Base-by-base conservation (phyloP, 2,888 invertebrate genomes). In the Cheilosia urbana region DNA sequence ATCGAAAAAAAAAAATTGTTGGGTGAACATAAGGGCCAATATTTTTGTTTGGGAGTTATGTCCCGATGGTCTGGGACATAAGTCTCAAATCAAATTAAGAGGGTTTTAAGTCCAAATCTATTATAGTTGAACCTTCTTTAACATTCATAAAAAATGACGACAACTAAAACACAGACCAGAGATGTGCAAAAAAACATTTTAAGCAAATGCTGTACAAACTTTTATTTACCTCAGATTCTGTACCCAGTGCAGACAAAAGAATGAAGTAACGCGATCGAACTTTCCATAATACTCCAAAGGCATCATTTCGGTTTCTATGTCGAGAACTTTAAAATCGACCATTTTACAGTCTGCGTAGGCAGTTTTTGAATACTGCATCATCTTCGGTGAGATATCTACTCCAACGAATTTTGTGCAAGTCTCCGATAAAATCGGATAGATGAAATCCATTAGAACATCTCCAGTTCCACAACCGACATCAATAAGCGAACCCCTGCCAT, bases 201-300 rank as follows among this genome's bases (percentile, higher is more conserved):
- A n/a, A 7, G 30, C 0, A 24, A 9, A 34, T 34, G 30, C 9
- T 13, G 1, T 9, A 51, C 9, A 51, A 24, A 13, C 21, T 9
- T 24, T 2, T 3, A 11, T 19, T 93, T 93, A 96, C 95, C 94
- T 93, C 90, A 95, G 95, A 89, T 96, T 94, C 88, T 94, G 94
- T 42, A 96, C 94, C 97, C 97, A 97, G 89, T 97, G 96, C 4
- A 97, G 92, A 83, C 96, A 95, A 90, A 96, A 96, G 90, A 96
- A 96, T 0, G 96, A 96, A 71, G 96, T 94, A 0, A 94, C 93
- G 89, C 96, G 95, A 89, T 95, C 94, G 89, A 95, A 96, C 30
- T 91, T 89, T 72, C 92, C 93, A n/a, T 91, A 89, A 55, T 94
- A 89, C 21, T 93, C 91, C 1, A 91, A 90, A 0, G 94, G 94